A percentile compares a stretch with the other conserved stretches of the same genome.
These are phyloP conservation scores for Picus viridis DNA, from an alignment of 2,797 vertebrate species.

Conservation along the genomic window DNA sequence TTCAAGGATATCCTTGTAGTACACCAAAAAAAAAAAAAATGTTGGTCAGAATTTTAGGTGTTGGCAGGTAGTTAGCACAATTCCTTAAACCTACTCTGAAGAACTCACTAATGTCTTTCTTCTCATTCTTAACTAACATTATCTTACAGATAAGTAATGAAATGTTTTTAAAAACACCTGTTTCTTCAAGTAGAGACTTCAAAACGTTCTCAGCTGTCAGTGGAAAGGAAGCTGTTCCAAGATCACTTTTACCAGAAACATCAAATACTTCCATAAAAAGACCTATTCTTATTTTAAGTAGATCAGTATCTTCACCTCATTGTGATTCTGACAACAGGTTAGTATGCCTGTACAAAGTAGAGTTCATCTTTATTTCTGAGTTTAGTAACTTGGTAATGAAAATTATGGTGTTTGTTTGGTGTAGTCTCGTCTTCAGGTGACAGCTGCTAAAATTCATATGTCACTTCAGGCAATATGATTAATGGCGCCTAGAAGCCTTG, in stretches of 20 bases:
- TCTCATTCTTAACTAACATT: slow-evolving; percentile 32
- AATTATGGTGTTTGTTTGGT: not conserved
- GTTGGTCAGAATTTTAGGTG: not conserved
- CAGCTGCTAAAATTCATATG: not conserved
- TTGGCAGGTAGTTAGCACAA: not conserved
- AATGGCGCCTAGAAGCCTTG: not conserved
- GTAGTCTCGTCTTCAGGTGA: not conserved
- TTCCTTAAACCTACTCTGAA: not conserved
- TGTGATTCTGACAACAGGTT: slow-evolving; percentile 76
- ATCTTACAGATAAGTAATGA: slow-evolving; percentile 70
- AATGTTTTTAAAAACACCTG: slow-evolving; percentile 59
- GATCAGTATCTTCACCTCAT: slow-evolving; percentile 61
- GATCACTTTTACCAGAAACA: slow-evolving; percentile 62
- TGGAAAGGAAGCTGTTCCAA: slow-evolving; percentile 69
- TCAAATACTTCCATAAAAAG: slow-evolving; percentile 58
- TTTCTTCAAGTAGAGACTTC: slow-evolving; percentile 73
- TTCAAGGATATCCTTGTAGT: not conserved
- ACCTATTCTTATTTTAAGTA: slow-evolving; percentile 62
- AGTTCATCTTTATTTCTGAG: not conserved
- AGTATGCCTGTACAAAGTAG: slow-evolving; percentile 7
- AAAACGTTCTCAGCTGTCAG: slow-evolving; percentile 42
- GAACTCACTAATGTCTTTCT: slow-evolving; percentile 14
- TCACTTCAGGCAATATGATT: not conserved
- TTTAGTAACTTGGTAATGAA: not conserved
- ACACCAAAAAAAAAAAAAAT: not conserved